A percentile compares a stretch with the other conserved stretches of the same genome.
These are phyloP conservation scores for Argya squamiceps DNA, from an alignment of 2,797 vertebrate genomes.

Conservation along the genomic window DNA sequence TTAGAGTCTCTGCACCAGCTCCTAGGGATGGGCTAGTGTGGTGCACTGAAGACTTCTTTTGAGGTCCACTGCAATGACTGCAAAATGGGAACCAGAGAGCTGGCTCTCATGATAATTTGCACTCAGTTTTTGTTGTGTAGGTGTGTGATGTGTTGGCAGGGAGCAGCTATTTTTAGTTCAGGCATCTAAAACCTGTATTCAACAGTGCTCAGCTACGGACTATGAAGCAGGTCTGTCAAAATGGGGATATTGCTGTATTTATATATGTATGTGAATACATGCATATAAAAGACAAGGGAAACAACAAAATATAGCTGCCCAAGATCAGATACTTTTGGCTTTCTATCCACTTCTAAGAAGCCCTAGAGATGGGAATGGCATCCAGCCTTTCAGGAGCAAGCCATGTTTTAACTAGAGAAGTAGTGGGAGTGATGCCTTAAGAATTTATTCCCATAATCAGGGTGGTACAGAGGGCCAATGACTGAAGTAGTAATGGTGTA, in stretches of 20 bases:
- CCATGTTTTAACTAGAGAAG: not conserved
- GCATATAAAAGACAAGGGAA: not conserved
- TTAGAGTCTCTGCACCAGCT: not conserved
- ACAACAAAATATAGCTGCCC: not conserved
- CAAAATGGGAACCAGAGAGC: not conserved
- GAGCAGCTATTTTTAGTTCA: not conserved
- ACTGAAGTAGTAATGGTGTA: not conserved
- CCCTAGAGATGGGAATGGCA: not conserved
- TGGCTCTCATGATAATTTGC: not conserved
- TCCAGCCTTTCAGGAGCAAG: not conserved
- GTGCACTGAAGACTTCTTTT: not conserved
- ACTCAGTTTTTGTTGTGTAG: not conserved
- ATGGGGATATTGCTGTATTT: not conserved
- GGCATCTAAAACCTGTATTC: not conserved
- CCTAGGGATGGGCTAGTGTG: not conserved
- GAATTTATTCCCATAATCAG: not conserved
- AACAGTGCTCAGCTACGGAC: not conserved
- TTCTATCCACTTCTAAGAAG: not conserved
- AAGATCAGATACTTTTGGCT: not conserved
- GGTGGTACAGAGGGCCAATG: not conserved
- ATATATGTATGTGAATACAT: fast-evolving
- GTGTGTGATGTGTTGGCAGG: not conserved
- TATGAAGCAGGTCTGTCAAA: not conserved
- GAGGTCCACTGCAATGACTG: not conserved
- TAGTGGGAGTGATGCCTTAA: not conserved